These are phyloP conservation scores for Electrophaes corylata DNA, from an alignment of 2,888 invertebrate genomes.

Conservation along the genomic window DNA sequence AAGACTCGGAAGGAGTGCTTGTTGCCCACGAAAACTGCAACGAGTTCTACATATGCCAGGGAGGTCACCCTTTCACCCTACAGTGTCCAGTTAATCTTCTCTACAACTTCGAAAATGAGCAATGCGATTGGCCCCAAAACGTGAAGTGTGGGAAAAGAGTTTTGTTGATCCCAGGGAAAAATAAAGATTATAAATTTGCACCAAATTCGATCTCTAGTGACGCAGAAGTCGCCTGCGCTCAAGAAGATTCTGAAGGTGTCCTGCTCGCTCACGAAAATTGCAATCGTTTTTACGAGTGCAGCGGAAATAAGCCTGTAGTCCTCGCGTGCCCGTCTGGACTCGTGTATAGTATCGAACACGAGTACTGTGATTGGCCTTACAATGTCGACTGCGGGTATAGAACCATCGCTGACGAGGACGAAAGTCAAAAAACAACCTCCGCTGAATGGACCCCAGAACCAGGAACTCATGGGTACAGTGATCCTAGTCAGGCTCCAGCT, in stretches of 20 bases:
- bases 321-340: slow-evolving; percentile 30
- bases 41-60: slow-evolving; percentile 35
- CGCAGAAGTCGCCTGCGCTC: slow-evolving; percentile 23
- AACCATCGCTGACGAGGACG: slow-evolving; percentile 7
- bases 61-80: slow-evolving; percentile 15
- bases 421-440: neutral
- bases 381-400: slow-evolving; percentile 32
- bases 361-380: slow-evolving; percentile 37
- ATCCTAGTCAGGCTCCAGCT: slow-evolving; percentile 33
- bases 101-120: slow-evolving; percentile 22
- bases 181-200: neutral
- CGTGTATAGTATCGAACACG: slow-evolving; percentile 24
- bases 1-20: slow-evolving; percentile 28
- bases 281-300: slow-evolving; percentile 38
- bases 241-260: slow-evolving; percentile 24
- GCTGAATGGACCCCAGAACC: slow-evolving; percentile 6
- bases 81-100: slow-evolving; percentile 28
- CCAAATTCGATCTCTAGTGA: slow-evolving; percentile 8
- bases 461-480: slow-evolving; percentile 15
- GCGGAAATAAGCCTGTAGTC: slow-evolving; percentile 20
- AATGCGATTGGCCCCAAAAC: slow-evolving; percentile 38
- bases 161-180: neutral
- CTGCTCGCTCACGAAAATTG: slow-evolving; percentile 39
- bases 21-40: slow-evolving; percentile 39
- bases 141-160: slow-evolving; percentile 33